Base-by-base conservation (phyloP, 2,797 vertebrate species). In the Bradypodion ventrale region DNA sequence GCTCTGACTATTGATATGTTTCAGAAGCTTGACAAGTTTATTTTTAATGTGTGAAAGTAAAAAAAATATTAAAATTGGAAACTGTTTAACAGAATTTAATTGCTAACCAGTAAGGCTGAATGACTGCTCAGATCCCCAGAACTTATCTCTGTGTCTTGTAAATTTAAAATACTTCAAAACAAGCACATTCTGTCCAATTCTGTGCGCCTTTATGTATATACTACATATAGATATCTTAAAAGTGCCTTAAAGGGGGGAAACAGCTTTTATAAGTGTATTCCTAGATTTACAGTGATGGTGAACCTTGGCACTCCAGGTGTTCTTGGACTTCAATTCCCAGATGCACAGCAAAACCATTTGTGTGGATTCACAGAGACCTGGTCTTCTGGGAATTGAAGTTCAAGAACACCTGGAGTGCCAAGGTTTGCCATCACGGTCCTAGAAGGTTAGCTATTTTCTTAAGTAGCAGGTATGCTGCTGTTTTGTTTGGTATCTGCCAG, bases 21-120 rank as follows among this genome's bases (percentile, higher is more conserved):
- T 69, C 74, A 77, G 37, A 83, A 78, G 37, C 19, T 52, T 77
- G 29, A 69, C 27, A 69, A 25, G 40, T 76, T 52, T 83, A 83
- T 77, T 83, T 83, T 70, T 77, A 77, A 83, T 77, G 75, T 77
- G 63, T 83, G 75, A 77, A 83, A 65, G 40, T 2, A 42, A 77
- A 16, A 13, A 74, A 62, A 72, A 62, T 66, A 80, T 68, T 75
- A 59, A 80, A 85, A 75, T 25, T 85, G 52, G 9, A 6, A 66
- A 32, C 15, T 80, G 72, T 80, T 75, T 75, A 69, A 44, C 56
- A 68, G 65, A 72, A 78, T n/a, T 63, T 49, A 77, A 78, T 63
- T 27, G 16, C 46, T 78, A 78, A 65, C n/a, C 32, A 72, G n/a
- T 66, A 84, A 15, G 68, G n/a, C 29, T 68, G 40, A n/a, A 69